Evolutionary conservation across 1,140 invertebrate genomes (phyloP), one percentile per base, ranked within the genome.

Genomic region (Zaprionus capensis): DNA sequence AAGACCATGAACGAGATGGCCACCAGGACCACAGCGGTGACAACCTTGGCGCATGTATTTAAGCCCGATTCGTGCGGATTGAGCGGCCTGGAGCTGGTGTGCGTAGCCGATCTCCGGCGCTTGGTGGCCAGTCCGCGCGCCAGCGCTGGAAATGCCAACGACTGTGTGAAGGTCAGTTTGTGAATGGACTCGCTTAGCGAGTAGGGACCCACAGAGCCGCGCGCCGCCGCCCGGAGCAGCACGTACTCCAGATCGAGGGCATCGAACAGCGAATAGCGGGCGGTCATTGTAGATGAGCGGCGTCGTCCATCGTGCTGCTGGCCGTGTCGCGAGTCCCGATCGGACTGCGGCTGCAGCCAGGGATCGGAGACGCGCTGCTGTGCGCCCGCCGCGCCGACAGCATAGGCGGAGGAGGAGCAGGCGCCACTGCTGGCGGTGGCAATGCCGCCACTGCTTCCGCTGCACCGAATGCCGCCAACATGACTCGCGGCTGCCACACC

Each of bases 131-230:
- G 87, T 7, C 96, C 95, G 14, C 96, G 93, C 0, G 96, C 96
- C 36, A 96, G 88, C 2, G 95, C 96, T 3, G 96, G 96, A 88
- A 96, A 96, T 2, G 96, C 96, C 61, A 96, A 82, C 72, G 95
- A 96, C 93, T 96, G 96, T 1, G 96, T 96, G 82, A 96, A 96
- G 15, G 96, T 96, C 72, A 96, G 92, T 91, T 96, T 96, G 90
- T 96, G 95, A 49, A 96, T 91, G 44, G 95, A 96, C 84, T 96
- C 95, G 46, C 95, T 96, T 1, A 96, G 85, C 11, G 95, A 96
- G 82, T 96, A 96, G 1, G 95, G 95, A 12, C 96, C 96, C 11
- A 96, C 95, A 11, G 95, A 96, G 17, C 95, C 95, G 7, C 95
- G 93, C 0, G 95, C 95, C 1, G 95, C 95, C 1, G 95, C 95